A percentile compares a stretch with the other conserved stretches of the same genome.
phyloP scores from a whole-genome alignment of 2,113 vertebrate genomes.

The Ceyx melanurus region DNA sequence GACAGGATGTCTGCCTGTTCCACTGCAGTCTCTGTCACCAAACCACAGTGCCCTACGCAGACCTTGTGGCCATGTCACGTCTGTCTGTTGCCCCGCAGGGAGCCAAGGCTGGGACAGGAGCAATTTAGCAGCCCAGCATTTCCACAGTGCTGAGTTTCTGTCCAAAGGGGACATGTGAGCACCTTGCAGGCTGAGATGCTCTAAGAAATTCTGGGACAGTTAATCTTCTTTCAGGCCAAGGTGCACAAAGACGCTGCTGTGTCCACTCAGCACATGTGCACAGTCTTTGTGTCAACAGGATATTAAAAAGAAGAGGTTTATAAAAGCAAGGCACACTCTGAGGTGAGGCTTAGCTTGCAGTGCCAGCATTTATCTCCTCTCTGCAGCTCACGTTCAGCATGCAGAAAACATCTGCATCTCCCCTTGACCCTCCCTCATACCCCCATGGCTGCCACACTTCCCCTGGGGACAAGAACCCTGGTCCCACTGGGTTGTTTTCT shows the following conservation, averaged over 20 bases:
- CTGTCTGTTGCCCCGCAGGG: not conserved
- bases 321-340: not conserved
- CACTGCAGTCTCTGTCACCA: not conserved
- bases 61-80: not conserved
- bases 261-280: not conserved
- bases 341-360: not conserved
- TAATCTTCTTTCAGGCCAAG: not conserved
- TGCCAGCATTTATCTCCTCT: slow-evolving; percentile 8
- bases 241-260: not conserved
- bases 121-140: not conserved
- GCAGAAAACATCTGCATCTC: slow-evolving; percentile 6
- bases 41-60: not conserved
- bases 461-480: rapidly evolving
- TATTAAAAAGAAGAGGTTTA: slow-evolving; percentile 57
- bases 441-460: not conserved
- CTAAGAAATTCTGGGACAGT: not conserved
- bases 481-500: not conserved
- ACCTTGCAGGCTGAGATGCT: not conserved
- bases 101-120: not conserved
- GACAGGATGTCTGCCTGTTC: not conserved
- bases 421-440: not conserved
- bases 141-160: not conserved
- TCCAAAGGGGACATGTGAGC: not conserved
- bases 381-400: not conserved
- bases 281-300: slow-evolving; percentile 50